Evolutionary conservation across 2,888 invertebrate species (phyloP).

Genomic region (Agrochola litura): DNA sequence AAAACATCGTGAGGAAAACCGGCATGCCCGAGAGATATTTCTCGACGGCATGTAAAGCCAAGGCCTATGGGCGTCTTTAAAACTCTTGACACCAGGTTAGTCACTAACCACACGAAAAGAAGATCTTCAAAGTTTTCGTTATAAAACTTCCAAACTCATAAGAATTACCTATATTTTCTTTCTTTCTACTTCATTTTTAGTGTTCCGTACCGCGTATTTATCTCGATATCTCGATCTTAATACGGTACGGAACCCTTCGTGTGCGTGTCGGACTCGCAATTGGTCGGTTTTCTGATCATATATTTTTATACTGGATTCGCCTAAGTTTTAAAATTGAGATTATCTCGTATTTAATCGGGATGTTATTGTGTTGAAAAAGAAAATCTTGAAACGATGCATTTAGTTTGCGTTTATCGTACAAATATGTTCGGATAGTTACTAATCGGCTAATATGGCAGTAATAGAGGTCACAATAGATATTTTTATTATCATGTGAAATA

Average conservation of each 20-base stretch:
- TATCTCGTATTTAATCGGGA: slow-evolving; percentile 23
- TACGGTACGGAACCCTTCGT: too few species aligned
- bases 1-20: too few species aligned
- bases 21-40: too few species aligned
- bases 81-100: too few species aligned
- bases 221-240: too few species aligned
- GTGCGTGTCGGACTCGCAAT: too few species aligned
- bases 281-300: background rate
- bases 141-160: background rate
- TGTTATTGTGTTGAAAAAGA: slow-evolving; percentile 22
- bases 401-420: slow-evolving; percentile 65
- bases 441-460: slow-evolving; percentile 15
- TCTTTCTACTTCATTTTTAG: background rate
- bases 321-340: slow-evolving; percentile 23
- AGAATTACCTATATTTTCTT: background rate
- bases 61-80: too few species aligned
- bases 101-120: too few species aligned
- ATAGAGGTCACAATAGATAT: slow-evolving; percentile 33
- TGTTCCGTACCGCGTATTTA: too few species aligned
- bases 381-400: slow-evolving; percentile 52
- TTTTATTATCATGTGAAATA: slow-evolving; percentile 32
- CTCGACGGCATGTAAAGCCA: too few species aligned
- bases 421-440: slow-evolving; percentile 48
- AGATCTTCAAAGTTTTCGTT: too few species aligned
- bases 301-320: slow-evolving; percentile 23